A percentile compares a stretch with the other conserved stretches of the same genome.
Evolutionary conservation across 2,113 vertebrate genomes (phyloP).

Genomic region (Rhizomys pruinosus): DNA sequence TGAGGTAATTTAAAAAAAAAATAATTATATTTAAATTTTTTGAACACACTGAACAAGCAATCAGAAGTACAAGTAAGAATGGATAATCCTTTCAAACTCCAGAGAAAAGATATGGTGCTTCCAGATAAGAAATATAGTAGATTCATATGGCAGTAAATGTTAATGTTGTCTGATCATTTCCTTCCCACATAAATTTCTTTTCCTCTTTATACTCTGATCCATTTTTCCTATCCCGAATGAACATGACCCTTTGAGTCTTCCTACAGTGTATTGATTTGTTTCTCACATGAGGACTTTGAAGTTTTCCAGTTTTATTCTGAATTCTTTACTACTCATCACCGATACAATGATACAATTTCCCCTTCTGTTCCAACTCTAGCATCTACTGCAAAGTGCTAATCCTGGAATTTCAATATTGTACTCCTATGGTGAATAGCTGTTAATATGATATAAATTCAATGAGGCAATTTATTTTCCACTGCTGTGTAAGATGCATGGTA

Average conservation of each 20-base stretch:
- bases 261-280: not conserved
- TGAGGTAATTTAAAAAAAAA: not conserved
- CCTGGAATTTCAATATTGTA: no score
- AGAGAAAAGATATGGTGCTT: not conserved
- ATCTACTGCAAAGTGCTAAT: not conserved
- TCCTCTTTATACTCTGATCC: not conserved
- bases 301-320: not conserved
- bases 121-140: not conserved
- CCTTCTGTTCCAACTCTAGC: not conserved
- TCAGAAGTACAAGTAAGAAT: not conserved
- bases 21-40: not conserved
- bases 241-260: not conserved
- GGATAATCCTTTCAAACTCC: not conserved
- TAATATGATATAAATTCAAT: no score
- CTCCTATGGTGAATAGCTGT: no score
- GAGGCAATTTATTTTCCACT: no score
- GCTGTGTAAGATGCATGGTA: no score
- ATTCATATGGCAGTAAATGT: not conserved
- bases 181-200: not conserved
- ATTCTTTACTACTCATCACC: not conserved
- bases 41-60: not conserved
- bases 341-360: not conserved
- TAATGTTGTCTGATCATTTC: not conserved
- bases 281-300: no score
- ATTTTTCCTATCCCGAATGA: not conserved